A percentile compares a stretch with the other conserved stretches of the same genome.
These are phyloP conservation scores for Melangyna quadrimaculata DNA, from an alignment of 2,888 invertebrate species.

Conservation along the genomic window DNA sequence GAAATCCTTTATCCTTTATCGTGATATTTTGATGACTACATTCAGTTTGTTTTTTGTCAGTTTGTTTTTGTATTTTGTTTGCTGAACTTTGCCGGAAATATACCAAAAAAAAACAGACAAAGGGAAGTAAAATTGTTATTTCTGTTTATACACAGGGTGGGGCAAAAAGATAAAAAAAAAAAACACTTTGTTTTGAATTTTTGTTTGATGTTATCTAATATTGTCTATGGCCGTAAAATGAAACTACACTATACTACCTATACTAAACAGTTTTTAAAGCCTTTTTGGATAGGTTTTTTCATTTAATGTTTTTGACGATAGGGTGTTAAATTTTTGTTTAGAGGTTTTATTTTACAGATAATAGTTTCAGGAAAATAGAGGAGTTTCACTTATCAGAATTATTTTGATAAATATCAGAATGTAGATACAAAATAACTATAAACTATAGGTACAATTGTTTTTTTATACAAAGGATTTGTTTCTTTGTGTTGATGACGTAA, in stretches of 20 bases:
- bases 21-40: slow-evolving; percentile 27
- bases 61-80: slow-evolving; percentile 1
- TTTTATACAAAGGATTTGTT: too few relatives aligned
- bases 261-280: background rate
- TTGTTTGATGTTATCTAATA: background rate
- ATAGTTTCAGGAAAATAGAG: background rate
- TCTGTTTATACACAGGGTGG: slow-evolving; percentile 16
- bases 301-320: background rate
- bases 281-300: background rate
- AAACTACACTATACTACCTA: background rate
- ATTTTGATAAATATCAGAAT: background rate
- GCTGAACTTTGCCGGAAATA: slow-evolving; percentile 28
- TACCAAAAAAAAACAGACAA: background rate
- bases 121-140: slow-evolving; percentile 10
- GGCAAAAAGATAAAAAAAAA: background rate
- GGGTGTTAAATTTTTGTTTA: background rate
- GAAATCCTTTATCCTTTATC: background rate
- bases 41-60: slow-evolving; percentile 8
- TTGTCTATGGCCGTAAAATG: background rate
- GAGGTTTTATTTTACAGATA: background rate
- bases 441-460: too few relatives aligned
- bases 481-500: too few relatives aligned
- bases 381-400: background rate
- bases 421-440: too few relatives aligned
- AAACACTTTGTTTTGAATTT: slow-evolving; percentile 1